phyloP scores from a whole-genome alignment of 2,113 vertebrate genomes.

The Phyllostomus hastatus region DNA sequence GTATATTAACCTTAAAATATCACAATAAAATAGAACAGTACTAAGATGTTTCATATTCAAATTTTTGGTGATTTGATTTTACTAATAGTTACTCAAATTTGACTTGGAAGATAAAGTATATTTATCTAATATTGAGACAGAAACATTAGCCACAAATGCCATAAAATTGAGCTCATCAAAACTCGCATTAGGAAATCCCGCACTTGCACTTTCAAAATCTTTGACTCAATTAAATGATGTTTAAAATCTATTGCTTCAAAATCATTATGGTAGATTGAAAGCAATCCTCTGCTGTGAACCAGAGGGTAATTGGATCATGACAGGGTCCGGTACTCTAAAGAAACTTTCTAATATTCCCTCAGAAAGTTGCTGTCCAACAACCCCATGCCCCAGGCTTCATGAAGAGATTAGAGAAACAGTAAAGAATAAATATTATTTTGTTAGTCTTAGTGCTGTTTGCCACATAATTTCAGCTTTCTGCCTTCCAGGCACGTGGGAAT shows the following conservation, averaged over 20 bases:
- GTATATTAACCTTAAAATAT: not conserved
- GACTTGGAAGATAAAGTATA: slow-evolving; percentile 6
- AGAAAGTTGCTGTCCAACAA: not conserved
- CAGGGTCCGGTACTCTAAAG: not conserved
- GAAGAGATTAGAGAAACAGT: not conserved
- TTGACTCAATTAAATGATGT: slow-evolving; percentile 30
- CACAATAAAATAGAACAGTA: not conserved
- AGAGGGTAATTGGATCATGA: not conserved
- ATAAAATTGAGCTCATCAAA: not conserved
- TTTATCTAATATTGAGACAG: not conserved
- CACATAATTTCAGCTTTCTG: not conserved
- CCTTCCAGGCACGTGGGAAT: not conserved
- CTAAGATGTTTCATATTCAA: not conserved
- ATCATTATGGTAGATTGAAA: not conserved
- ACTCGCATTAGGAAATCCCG: not conserved
- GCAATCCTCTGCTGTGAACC: not conserved
- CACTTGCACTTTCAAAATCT: slow-evolving; percentile 17
- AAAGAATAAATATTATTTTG: not conserved
- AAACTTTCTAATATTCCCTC: not conserved
- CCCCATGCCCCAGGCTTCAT: not conserved
- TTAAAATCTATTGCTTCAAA: slow-evolving; percentile 9
- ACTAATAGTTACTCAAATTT: slow-evolving; percentile 33
- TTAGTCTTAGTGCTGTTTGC: not conserved
- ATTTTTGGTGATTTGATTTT: slow-evolving; percentile 15
- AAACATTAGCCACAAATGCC: slow-evolving; percentile 10